These are phyloP conservation scores for Popillia japonica DNA, from an alignment of 1,140 invertebrate species.

Conservation along the genomic window DNA sequence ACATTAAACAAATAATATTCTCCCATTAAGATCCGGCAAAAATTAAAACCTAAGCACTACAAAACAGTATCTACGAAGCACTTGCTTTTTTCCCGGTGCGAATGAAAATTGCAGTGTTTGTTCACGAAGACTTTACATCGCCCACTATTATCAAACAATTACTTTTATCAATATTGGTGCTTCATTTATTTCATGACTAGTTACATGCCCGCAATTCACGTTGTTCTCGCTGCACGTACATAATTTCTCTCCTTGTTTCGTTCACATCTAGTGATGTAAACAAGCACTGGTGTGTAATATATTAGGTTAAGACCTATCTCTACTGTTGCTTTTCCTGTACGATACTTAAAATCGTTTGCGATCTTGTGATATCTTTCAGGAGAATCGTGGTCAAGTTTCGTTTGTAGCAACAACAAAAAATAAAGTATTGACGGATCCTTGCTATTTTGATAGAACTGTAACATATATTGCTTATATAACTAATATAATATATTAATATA, in stretches of 20 bases:
- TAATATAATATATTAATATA: no score
- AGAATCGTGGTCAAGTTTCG: no score
- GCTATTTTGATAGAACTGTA: no score
- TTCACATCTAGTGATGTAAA: background rate
- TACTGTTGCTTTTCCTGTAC: no score
- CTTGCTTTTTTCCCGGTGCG: background rate
- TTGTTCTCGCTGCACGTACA: background rate
- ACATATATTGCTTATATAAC: no score
- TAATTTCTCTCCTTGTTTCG: background rate
- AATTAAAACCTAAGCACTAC: constrained; percentile 27
- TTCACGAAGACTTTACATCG: constrained; percentile 46
- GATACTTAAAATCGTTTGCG: no score
- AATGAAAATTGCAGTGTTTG: constrained; percentile 46
- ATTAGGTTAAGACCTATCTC: no score
- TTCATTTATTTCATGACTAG: constrained; percentile 48
- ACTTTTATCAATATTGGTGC: constrained; percentile 52
- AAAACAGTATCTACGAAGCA: constrained; percentile 26
- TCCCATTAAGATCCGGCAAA: constrained; percentile 23
- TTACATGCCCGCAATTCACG: constrained; percentile 32
- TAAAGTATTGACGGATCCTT: no score
- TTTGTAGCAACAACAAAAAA: no score
- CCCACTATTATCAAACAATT: constrained; percentile 51
- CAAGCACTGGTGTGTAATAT: no score
- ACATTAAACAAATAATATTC: constrained; percentile 32
- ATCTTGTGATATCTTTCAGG: no score